Conservation (phyloP, 2,113 vertebrate genomes). For the Phyllostomus hastatus region DNA sequence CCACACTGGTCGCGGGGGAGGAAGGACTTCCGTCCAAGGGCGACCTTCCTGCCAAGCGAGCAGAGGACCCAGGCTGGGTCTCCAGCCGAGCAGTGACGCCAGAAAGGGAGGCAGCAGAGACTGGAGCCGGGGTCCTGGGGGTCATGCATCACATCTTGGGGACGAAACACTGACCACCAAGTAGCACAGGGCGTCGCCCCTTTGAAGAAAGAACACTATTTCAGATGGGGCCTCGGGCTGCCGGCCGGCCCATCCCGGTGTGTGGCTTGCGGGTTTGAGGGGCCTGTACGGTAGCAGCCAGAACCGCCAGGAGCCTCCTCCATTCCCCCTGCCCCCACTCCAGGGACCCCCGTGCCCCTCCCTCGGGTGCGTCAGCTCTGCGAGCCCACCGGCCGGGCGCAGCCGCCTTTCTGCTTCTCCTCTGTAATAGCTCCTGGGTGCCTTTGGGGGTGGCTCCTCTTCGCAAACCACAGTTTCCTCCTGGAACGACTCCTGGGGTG, state of each 20-base stretch:
- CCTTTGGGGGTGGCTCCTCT: neutral
- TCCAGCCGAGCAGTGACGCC: neutral
- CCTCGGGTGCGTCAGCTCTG: fast-evolving
- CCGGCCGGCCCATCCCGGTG: neutral
- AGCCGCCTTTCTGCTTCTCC: neutral
- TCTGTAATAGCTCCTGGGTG: neutral
- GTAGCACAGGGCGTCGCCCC: neutral
- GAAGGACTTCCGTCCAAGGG: neutral
- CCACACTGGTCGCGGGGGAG: neutral
- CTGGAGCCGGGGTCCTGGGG: neutral
- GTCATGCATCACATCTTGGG: neutral
- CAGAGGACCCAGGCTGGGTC: neutral
- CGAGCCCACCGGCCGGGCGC: neutral
- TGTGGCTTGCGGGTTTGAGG: neutral
- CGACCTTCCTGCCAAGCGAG: neutral
- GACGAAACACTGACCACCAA: neutral
- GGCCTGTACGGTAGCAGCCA: neutral
- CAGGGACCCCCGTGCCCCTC: neutral
- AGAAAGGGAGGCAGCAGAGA: neutral
- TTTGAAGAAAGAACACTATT: neutral
- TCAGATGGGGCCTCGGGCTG: neutral
- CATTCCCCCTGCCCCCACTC: fast-evolving
- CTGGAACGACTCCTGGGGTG: neutral
- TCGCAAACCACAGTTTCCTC: neutral
- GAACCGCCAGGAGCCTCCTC: neutral